Evolutionary conservation across 2,113 vertebrate genomes (phyloP), one percentile per base, ranked within the genome.

Genomic region (Oxyura jamaicensis): DNA sequence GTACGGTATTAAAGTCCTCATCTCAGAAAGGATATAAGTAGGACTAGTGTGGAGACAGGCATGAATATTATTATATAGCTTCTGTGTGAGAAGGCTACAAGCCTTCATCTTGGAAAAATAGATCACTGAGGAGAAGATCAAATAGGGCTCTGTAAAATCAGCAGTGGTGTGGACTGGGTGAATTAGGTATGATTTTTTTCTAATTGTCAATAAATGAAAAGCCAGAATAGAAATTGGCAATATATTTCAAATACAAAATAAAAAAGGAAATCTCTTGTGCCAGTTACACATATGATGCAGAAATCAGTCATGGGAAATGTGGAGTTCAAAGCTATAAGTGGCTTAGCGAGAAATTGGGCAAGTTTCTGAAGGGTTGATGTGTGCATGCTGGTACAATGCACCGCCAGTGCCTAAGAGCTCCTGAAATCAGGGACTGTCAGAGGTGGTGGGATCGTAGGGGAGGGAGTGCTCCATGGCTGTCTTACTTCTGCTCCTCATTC

Each of bases 391-490:
- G 26, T 69, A 41, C 39, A 28, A 4, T 31, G 33, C 0, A 5
- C 16, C 23, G 7, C 22, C 8, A 5, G n/a, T 0, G 1, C 14
- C 66, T 42, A 14, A 31, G 14, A 55, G 44, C n/a, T 62, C 29
- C 66, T 13, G 5, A 39, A 53, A n/a, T 16, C 2, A 6, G 59
- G 28, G 65, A 26, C 50, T 77, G 22, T 28, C 28, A n/a, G 56
- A 36, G 35, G 28, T 39, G 14, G 17, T 15, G 29, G 62, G 8
- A 21, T 50, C 26, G 26, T n/a, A 52, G 50, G 15, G 33, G 33
- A 59, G 42, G 33, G 52, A 53, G 26, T 22, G 8, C 15, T 14
- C 50, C 52, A 10, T 62, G 41, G 13, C 41, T 69, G 31, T 36
- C 50, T 39, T 42, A 23, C 17, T 77, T 76, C 52, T 53, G 36